These are phyloP conservation scores for Cotesia glomerata DNA, from an alignment of 1,140 invertebrate genomes.

Conservation along the genomic window DNA sequence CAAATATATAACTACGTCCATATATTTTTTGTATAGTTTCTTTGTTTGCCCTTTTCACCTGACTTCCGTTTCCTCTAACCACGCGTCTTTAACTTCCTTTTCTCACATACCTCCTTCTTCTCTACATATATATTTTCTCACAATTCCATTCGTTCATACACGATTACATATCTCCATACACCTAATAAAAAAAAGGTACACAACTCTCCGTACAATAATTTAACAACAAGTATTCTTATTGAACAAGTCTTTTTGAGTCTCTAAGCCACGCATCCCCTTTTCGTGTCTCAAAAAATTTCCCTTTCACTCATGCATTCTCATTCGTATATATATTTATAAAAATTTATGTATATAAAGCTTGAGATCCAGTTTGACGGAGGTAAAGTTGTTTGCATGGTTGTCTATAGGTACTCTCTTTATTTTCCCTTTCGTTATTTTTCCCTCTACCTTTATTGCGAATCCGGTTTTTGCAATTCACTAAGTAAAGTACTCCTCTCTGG, in stretches of 20 bases:
- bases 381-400: conserved; percentile 13
- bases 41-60: conserved; percentile 16
- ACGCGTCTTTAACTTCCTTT: not conserved
- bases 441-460: conserved; percentile 56
- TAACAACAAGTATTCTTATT: not conserved
- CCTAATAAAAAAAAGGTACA: not conserved
- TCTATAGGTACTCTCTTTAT: conserved; percentile 9
- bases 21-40: conserved; percentile 17
- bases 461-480: conserved; percentile 51
- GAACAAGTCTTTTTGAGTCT: not conserved
- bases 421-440: conserved; percentile 25
- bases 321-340: no score
- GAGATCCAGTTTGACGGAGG: conserved; percentile 22
- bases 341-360: conserved; percentile 2
- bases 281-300: conserved; percentile 37
- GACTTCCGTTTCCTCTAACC: conserved; percentile 25
- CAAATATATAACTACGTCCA: not conserved
- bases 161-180: conserved; percentile 13
- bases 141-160: conserved; percentile 51
- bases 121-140: conserved; percentile 26
- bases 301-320: conserved; percentile 43
- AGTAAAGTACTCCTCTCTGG: conserved; percentile 20
- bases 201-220: not conserved
- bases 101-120: conserved; percentile 11
- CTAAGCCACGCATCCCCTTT: conserved; percentile 37